These are phyloP conservation scores for Drosophila maculinotata DNA, from an alignment of 2,888 invertebrate species.

Conservation along the genomic window DNA sequence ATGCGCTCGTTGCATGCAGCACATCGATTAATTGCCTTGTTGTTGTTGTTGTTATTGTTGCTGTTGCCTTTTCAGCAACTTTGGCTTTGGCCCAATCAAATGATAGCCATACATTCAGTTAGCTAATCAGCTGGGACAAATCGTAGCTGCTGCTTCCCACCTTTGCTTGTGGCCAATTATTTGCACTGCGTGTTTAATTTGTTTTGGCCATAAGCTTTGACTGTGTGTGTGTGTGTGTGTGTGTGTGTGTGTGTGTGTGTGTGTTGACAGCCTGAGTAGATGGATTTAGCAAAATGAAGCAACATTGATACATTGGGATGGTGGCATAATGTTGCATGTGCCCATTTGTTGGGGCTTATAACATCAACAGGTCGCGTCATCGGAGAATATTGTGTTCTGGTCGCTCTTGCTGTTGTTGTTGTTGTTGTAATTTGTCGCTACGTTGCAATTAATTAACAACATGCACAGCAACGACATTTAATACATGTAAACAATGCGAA, in stretches of 20 bases:
- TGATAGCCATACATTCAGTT: conserved; percentile 70
- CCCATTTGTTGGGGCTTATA: conserved; percentile 9
- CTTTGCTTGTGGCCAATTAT: conserved; percentile 26
- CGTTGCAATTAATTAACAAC: conserved; percentile 64
- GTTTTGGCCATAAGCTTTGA: conserved; percentile 1
- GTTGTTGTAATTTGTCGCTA: conserved; percentile 13
- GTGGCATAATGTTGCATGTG: conserved; percentile 5
- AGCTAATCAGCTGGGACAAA: conserved; percentile 48
- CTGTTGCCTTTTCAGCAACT: conserved; percentile 26
- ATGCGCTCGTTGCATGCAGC: conserved; percentile 52
- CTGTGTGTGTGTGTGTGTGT: conserved; percentile 1
- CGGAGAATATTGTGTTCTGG: not conserved
- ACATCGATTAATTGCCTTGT: conserved; percentile 49
- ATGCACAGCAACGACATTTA: conserved; percentile 23
- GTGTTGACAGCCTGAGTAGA: conserved; percentile 32
- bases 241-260: conserved; percentile 27
- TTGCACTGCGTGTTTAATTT: conserved; percentile 34
- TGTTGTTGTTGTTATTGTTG: too few relatives aligned
- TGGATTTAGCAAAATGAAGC: conserved; percentile 20
- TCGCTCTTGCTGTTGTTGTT: not conserved
- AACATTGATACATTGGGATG: conserved; percentile 2
- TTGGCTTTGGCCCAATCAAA: conserved; percentile 71
- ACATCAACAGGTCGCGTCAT: conserved; percentile 69
- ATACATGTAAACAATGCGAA: conserved; percentile 37
- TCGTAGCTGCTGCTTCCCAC: not conserved